Evolutionary conservation across 2,888 invertebrate species (phyloP), one percentile per base, ranked within the genome.

Genomic region (Torymus aiolomorphi): DNA sequence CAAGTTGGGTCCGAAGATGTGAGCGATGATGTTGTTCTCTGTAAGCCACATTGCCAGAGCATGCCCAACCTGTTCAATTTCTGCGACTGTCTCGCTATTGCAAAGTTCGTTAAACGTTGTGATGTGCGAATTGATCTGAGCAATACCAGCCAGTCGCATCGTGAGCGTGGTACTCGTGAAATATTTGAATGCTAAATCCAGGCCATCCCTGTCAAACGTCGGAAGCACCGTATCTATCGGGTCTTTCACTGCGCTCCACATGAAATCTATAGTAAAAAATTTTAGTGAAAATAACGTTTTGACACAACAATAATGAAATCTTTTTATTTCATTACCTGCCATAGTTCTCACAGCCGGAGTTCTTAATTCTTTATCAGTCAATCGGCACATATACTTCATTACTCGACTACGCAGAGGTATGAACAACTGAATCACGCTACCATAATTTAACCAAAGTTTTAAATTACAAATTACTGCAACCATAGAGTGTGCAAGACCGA

Each of bases 1-100:
- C 84, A 98, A 92, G 92, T 98, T 98, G 51, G 98, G 98, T n/a
- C 98, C 98, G 92, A 98, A 98, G 80, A 98, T 94, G 89, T 98
- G 97, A 86, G 97, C 95, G 84, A 98, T 96, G 82, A 98, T 97
- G 89, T 96, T 96, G 90, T 97, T 96, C 83, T 94, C 94, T 0
- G 96, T 95, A 20, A 98, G 92, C 98, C 98, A 98, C 83, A 95
- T 94, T 0, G 97, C 97, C 84, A 98, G 92, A 84, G 94, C 95
- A 83, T 96, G 95, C 0, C 96, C 97, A 52, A 96, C 95, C 49
- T 95, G 92, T 88, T 97, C 97, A 0, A 96, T 96, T 88, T 97
- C 97, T 0, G 96, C 94, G 0, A 96, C 93, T 0, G 96, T 95
- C 87, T 97, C 97, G 52, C 96, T 97, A 73, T 97, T 96, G 88